Percentiles rank a stretch among this genome's conserved stretches.
Evolutionary conservation across 1,140 invertebrate genomes (phyloP).

Genomic region (Drosophila suzukii): DNA sequence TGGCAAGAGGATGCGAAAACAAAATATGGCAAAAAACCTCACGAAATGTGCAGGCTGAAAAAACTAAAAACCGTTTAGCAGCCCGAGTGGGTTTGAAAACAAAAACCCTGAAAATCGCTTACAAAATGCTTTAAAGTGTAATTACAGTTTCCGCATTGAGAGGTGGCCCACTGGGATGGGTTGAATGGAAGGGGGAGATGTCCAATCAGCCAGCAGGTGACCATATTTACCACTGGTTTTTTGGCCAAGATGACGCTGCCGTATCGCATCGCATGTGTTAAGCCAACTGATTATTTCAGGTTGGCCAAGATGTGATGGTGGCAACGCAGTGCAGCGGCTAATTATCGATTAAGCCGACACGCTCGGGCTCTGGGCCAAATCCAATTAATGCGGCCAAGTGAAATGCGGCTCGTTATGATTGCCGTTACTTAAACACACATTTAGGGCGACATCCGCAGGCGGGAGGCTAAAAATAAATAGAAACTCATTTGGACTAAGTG

Average conservation of each 20-base stretch:
- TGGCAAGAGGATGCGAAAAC: conserved; percentile 45
- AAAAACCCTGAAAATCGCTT: conserved; percentile 66
- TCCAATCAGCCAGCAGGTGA: conserved; percentile 29
- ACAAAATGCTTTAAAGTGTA: conserved; percentile 77
- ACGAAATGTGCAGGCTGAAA: conserved; percentile 44
- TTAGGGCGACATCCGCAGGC: neutral
- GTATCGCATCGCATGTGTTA: conserved; percentile 22
- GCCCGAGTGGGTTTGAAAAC: conserved; percentile 37
- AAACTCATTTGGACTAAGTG: conserved; percentile 66
- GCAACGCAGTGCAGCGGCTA: conserved; percentile 49
- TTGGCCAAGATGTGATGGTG: conserved; percentile 35
- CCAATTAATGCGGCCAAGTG: conserved; percentile 55
- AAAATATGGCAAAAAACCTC: conserved; percentile 31
- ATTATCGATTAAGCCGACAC: conserved; percentile 75
- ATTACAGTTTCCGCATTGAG: conserved; percentile 77
- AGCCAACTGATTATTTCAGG: conserved; percentile 46
- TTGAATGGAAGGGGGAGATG: neutral
- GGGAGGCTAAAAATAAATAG: conserved; percentile 39
- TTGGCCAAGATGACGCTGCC: conserved; percentile 49
- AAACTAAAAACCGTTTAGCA: conserved; percentile 60
- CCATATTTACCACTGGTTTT: neutral
- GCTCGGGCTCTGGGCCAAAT: conserved; percentile 55
- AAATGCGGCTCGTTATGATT: conserved; percentile 59
- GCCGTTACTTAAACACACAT: conserved; percentile 53
- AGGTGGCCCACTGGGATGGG: conserved; percentile 9